phyloP scores from a whole-genome alignment of 2,888 invertebrate species.

The Busseola fusca region DNA sequence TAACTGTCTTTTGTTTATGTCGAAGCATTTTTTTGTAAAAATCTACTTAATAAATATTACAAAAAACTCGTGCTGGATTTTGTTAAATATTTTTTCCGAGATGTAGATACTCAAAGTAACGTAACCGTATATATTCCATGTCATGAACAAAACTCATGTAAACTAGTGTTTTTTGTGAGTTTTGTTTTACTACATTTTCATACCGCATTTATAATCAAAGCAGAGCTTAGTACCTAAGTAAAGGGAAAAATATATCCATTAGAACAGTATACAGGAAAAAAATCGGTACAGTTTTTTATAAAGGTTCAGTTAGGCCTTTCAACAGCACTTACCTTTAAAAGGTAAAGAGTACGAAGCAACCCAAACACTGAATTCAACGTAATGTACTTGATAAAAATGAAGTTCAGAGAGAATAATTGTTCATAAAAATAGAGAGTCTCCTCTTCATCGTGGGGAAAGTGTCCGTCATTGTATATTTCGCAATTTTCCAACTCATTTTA shows the following conservation, averaged over 20 bases:
- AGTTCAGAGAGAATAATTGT: constrained; percentile 37
- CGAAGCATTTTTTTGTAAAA: no score
- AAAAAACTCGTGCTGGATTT: no score
- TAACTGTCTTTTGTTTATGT: no score
- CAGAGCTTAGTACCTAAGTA: not conserved
- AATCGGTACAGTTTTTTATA: not conserved
- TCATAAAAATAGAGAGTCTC: constrained; percentile 52
- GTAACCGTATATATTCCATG: no score
- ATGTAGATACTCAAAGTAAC: no score
- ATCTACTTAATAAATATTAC: no score
- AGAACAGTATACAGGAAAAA: not conserved
- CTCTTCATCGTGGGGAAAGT: constrained; percentile 50
- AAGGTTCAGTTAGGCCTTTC: not conserved
- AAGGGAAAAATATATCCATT: not conserved
- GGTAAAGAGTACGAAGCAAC: not conserved
- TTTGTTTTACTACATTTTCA: not conserved
- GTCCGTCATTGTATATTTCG: constrained; percentile 66
- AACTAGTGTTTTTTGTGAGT: not conserved
- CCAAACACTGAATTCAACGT: not conserved
- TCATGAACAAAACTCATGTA: no score
- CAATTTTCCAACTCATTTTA: constrained; percentile 71
- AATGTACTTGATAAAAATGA: not conserved
- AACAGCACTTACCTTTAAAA: not conserved
- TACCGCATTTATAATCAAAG: not conserved
- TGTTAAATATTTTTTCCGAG: no score